These are phyloP conservation scores for Drosophila koepferae DNA, from an alignment of 2,888 invertebrate species.

Conservation along the genomic window DNA sequence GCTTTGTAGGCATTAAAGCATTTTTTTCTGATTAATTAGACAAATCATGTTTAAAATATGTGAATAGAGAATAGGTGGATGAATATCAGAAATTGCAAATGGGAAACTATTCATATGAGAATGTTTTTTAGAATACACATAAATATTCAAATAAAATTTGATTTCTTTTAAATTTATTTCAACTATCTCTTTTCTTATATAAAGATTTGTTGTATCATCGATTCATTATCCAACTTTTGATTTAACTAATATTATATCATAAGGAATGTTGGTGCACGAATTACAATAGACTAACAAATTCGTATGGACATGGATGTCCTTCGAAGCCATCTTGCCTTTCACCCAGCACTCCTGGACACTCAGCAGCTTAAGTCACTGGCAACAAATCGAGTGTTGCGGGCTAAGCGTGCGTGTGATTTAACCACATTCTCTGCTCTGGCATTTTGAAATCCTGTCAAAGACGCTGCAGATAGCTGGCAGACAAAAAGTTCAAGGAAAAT, in stretches of 20 bases:
- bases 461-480: slow-evolving; percentile 5
- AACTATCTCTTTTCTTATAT: too few relatives aligned
- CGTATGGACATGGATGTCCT: background rate
- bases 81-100: background rate
- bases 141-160: background rate
- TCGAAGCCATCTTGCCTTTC: background rate
- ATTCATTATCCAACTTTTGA: too few relatives aligned
- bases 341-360: background rate
- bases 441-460: slow-evolving; percentile 43
- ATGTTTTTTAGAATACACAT: background rate
- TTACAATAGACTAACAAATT: background rate
- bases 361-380: slow-evolving; percentile 29
- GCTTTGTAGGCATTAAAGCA: background rate
- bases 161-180: too few relatives aligned
- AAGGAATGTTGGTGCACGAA: too few relatives aligned
- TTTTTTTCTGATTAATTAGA: slow-evolving; percentile 6
- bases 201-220: too few relatives aligned
- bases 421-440: slow-evolving; percentile 43
- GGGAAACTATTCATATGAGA: background rate
- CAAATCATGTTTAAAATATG: background rate
- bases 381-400: slow-evolving; percentile 43
- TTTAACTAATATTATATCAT: background rate
- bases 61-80: background rate
- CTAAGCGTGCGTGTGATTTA: slow-evolving; percentile 55
- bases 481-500: slow-evolving; percentile 4